A percentile compares a stretch with the other conserved stretches of the same genome.
phyloP scores from a whole-genome alignment of 1,140 invertebrate species.

The Psix sp. region DNA sequence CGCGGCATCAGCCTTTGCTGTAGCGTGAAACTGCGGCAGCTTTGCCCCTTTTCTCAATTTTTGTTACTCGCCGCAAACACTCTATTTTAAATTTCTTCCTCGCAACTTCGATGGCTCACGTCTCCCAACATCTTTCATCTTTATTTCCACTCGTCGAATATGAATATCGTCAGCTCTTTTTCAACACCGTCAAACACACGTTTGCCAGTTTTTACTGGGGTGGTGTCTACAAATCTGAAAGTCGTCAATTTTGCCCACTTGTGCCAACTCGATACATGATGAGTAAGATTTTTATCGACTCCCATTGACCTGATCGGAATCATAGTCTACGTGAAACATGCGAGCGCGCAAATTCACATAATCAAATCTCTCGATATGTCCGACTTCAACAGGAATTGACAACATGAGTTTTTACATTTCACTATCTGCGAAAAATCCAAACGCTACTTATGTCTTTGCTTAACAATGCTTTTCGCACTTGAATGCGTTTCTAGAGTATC shows the following conservation, averaged over 20 bases:
- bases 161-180: conserved; percentile 66
- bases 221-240: conserved; percentile 39
- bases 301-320: too few relatives aligned
- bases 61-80: conserved; percentile 40
- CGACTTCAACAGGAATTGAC: too few relatives aligned
- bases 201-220: conserved; percentile 42
- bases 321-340: not conserved
- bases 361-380: conserved; percentile 29
- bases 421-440: too few relatives aligned
- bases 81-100: conserved; percentile 58
- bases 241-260: conserved; percentile 44
- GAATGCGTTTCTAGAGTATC: too few relatives aligned
- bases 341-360: conserved; percentile 15
- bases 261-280: conserved; percentile 30
- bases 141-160: conserved; percentile 45
- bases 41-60: conserved; percentile 26
- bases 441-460: too few relatives aligned
- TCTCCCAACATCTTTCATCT: conserved; percentile 47
- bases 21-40: conserved; percentile 58
- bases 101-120: conserved; percentile 31
- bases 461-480: too few relatives aligned
- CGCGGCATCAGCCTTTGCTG: conserved; percentile 59
- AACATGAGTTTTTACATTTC: too few relatives aligned
- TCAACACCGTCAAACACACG: conserved; percentile 63
- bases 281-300: conserved; percentile 11